Conservation (phyloP, 2,888 invertebrate genomes). For the Tribolium freemani region DNA sequence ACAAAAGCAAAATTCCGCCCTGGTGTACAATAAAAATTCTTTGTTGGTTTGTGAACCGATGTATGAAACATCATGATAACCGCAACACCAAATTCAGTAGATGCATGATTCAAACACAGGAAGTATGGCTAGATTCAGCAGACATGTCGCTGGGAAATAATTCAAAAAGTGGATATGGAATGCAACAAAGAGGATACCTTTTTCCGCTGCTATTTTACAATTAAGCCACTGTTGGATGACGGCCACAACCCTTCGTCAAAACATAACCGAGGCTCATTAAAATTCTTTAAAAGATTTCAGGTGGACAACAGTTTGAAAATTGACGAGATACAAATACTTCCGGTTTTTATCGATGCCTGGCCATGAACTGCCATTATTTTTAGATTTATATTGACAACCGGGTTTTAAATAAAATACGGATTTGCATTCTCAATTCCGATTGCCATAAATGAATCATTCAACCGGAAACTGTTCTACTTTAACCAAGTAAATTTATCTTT, state of each 20-base stretch:
- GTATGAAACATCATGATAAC: constrained; percentile 19
- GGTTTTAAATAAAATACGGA: neutral
- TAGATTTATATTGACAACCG: neutral
- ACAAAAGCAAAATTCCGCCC: constrained; percentile 13
- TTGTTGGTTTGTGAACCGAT: constrained; percentile 21
- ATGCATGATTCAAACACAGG: constrained; percentile 24
- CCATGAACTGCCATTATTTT: neutral
- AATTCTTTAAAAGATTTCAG: neutral
- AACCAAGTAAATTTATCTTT: neutral
- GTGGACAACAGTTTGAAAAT: neutral
- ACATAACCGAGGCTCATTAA: neutral
- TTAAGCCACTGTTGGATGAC: neutral
- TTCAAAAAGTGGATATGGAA: constrained; percentile 10
- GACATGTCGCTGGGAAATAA: constrained; percentile 12
- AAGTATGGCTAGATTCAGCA: constrained; percentile 22
- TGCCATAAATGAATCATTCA: constrained; percentile 11
- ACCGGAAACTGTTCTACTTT: constrained; percentile 19
- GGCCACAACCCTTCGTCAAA: neutral
- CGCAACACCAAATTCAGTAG: constrained; percentile 3
- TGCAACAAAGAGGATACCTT: neutral
- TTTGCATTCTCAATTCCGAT: constrained; percentile 4
- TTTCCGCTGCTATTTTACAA: constrained; percentile 2
- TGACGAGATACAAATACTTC: neutral
- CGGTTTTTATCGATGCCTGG: neutral
- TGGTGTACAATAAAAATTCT: neutral